Evolutionary conservation across 2,888 invertebrate species (phyloP).

Genomic region (Julus scandinavius): DNA sequence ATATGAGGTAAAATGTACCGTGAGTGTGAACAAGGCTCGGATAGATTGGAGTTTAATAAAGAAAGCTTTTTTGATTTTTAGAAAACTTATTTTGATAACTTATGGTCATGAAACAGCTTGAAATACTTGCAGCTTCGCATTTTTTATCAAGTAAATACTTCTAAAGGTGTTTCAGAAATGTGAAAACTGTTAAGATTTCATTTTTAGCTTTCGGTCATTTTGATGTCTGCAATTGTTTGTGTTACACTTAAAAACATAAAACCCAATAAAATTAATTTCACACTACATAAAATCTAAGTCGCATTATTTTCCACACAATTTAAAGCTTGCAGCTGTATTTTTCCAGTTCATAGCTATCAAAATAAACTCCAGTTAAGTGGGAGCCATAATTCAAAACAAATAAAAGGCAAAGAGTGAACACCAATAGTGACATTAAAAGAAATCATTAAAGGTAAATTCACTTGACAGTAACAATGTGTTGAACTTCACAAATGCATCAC

Average conservation of each 20-base stretch:
- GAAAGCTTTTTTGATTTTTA: not conserved
- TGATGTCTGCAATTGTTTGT: too few relatives aligned
- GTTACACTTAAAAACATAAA: too few relatives aligned
- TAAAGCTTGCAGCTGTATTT: too few relatives aligned
- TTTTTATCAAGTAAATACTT: too few relatives aligned
- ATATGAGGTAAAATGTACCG: not conserved
- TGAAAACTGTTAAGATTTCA: too few relatives aligned
- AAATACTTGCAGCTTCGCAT: too few relatives aligned
- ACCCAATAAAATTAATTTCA: too few relatives aligned
- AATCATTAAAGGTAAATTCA: not conserved
- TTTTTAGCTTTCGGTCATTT: too few relatives aligned
- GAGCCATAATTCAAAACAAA: not conserved
- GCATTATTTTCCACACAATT: too few relatives aligned
- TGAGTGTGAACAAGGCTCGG: not conserved
- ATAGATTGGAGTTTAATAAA: not conserved
- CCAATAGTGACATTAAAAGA: slow-evolving; percentile 2
- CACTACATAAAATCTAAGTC: too few relatives aligned
- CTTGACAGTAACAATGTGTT: not conserved
- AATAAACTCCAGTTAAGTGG: not conserved
- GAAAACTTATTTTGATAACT: not conserved
- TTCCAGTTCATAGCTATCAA: not conserved
- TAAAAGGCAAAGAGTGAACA: not conserved
- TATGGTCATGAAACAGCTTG: too few relatives aligned
- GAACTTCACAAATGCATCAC: not conserved
- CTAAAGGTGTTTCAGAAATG: too few relatives aligned